phyloP scores from a whole-genome alignment of 2,888 invertebrate genomes.

The Athripsodes cinereus region DNA sequence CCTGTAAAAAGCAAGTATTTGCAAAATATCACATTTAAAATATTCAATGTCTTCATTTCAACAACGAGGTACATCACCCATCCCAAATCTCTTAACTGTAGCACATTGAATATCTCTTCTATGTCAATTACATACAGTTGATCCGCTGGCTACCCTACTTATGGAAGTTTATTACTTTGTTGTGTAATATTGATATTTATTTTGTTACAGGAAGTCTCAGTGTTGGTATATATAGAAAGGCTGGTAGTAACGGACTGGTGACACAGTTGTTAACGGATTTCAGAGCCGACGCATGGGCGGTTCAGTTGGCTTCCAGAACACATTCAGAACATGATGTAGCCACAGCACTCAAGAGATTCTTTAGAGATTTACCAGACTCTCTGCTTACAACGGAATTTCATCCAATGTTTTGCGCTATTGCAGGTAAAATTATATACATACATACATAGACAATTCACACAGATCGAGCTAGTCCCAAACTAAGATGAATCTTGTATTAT shows the following conservation, averaged over 20 bases:
- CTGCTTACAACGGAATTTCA: constrained; percentile 69
- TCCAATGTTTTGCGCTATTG: constrained; percentile 55
- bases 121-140: too few species aligned
- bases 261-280: constrained; percentile 68
- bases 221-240: constrained; percentile 83
- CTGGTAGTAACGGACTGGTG: constrained; percentile 71
- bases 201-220: constrained; percentile 68
- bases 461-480: too few species aligned
- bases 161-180: too few species aligned
- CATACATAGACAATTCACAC: too few species aligned
- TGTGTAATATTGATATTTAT: background rate
- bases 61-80: too few species aligned
- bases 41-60: too few species aligned
- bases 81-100: too few species aligned
- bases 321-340: constrained; percentile 86
- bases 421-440: constrained; percentile 7
- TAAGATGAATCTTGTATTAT: too few species aligned
- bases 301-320: constrained; percentile 68
- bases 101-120: too few species aligned
- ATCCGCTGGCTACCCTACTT: too few species aligned
- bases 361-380: constrained; percentile 82
- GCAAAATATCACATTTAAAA: too few species aligned
- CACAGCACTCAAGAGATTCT: constrained; percentile 80
- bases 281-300: constrained; percentile 76
- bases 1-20: too few species aligned